Evolutionary conservation across 1,140 invertebrate species (phyloP), one percentile per base, ranked within the genome.

Genomic region (Ptiloglossa arizonensis): DNA sequence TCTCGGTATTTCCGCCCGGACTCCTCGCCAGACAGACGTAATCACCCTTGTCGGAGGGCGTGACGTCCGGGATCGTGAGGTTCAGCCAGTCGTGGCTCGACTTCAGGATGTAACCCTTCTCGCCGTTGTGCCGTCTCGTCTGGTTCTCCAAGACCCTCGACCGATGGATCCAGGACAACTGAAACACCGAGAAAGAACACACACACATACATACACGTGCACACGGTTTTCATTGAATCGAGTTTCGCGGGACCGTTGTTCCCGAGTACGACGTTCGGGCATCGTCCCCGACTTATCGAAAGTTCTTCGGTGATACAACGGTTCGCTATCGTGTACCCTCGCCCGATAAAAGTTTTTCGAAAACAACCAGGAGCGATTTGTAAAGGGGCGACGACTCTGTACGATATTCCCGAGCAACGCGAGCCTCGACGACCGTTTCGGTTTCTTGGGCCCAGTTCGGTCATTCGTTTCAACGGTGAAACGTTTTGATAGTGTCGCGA

Each of bases 11-110:
- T 0, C 98, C 98, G 1, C 96, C 97, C 0, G 95, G 94, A 91
- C 98, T 99, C 70, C 95, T 96, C 0, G 97, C 97, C 8, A 96
- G 94, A 85, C 98, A 99, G n/a, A 95, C 94, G 89, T 98, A 99
- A 63, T 97, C 95, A 0, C 98, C 98, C 84, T 95, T 95, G 90
- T 99, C 98, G 11, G 95, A 94, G 22, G 93, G 92, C 9, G 93
- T 93, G 0, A 96, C 94, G 60, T 96, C 94, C 0, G 94, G 91
- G 35, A 98, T 95, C 1, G 96, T 97, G 41, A 97, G 90, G 92
- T 98, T 96, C 76, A 96, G 92, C 97, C 96, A 96, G 73, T 94
- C 94, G 78, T 93, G 89, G 27, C 86, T 93, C 19, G 91, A 84
- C 69, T 84, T 57, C 75, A 94, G 73, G 35, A 93, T 86, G 93